Percentiles rank a stretch among this genome's conserved stretches.
These are phyloP conservation scores for Drosophila sucinea DNA, from an alignment of 1,140 invertebrate species.

Conservation along the genomic window DNA sequence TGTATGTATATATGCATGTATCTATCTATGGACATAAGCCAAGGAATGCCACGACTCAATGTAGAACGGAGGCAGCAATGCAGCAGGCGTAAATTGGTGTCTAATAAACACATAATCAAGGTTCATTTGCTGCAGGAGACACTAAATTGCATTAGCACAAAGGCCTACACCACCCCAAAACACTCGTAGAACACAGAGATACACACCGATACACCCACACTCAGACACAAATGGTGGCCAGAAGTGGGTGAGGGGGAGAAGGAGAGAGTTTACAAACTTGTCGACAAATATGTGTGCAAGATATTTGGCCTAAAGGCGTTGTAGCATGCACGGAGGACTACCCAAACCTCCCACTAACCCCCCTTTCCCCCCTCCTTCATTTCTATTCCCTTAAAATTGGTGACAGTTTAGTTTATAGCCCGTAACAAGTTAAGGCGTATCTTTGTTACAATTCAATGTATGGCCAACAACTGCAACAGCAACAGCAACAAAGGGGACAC, in stretches of 20 bases:
- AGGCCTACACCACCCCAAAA: slow-evolving; percentile 32
- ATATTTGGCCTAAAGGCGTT: slow-evolving; percentile 54
- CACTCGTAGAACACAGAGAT: neutral
- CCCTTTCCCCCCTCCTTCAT: neutral
- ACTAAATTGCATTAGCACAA: slow-evolving; percentile 74
- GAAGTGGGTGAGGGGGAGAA: neutral
- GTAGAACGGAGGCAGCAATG: slow-evolving; percentile 35
- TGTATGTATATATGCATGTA: too few relatives aligned
- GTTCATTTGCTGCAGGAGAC: slow-evolving; percentile 62
- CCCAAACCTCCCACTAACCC: neutral
- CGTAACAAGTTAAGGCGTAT: slow-evolving; percentile 54
- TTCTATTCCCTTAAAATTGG: slow-evolving; percentile 31
- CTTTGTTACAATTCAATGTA: slow-evolving; percentile 56
- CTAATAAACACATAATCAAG: slow-evolving; percentile 79
- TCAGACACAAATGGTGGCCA: neutral
- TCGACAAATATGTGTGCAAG: slow-evolving; percentile 63
- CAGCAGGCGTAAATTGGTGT: slow-evolving; percentile 63
- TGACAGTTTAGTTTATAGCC: slow-evolving; percentile 76
- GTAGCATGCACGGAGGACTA: slow-evolving; percentile 24
- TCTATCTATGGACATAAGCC: neutral
- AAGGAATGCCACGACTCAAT: slow-evolving; percentile 19
- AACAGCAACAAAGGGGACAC: slow-evolving; percentile 16
- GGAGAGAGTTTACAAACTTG: slow-evolving; percentile 44
- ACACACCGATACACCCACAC: neutral
- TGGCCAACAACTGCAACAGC: slow-evolving; percentile 32